Base-by-base conservation (phyloP, 2,888 invertebrate genomes). In the Drosophila neotestacea region DNA sequence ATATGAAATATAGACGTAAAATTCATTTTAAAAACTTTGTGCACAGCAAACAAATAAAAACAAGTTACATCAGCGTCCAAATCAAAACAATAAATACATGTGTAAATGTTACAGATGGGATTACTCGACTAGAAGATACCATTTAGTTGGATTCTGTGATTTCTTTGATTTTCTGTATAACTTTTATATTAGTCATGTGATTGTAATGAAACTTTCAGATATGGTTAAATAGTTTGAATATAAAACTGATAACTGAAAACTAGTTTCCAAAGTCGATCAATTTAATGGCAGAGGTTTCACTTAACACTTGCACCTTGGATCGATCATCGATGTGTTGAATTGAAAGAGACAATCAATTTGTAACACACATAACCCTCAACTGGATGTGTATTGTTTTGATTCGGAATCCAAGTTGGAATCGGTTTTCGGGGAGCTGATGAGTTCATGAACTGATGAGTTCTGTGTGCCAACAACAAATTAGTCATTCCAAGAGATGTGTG, bases 401-500 rank as follows among this genome's bases (percentile, higher is more conserved):
- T 47, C 36, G 11, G 32, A 42, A 22, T 34, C n/a, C 27, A n/a
- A 32, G 16, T 41, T 42, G 30, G 30, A 54, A 41, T 55, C 48
- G 22, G 41, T 71, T 75, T 77, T 22, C 3, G 34, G 10, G n/a
- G 42, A 42, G 52, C 46, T 58, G 61, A 63, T 78, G 65, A 52
- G 69, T 62, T 73, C 65, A 69, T 59, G 54, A 54, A 54, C 56
- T 61, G 44, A 48, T 61, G 66, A 34, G 48, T 64, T 69, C 16
- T 51, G 44, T 72, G 69, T 64, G 51, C 48, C 65, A 80, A 59
- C 61, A 80, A 64, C 46, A 72, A 80, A 80, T 80, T 76, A 77
- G 55, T 64, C 69, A 77, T 68, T 70, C 61, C 61, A 59, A 62
- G 68, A 58, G 59, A 34, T 61, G 42, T 65, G 41, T 52, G 54